Conservation (phyloP, 2,888 invertebrate genomes). For the Junonia oenone region DNA sequence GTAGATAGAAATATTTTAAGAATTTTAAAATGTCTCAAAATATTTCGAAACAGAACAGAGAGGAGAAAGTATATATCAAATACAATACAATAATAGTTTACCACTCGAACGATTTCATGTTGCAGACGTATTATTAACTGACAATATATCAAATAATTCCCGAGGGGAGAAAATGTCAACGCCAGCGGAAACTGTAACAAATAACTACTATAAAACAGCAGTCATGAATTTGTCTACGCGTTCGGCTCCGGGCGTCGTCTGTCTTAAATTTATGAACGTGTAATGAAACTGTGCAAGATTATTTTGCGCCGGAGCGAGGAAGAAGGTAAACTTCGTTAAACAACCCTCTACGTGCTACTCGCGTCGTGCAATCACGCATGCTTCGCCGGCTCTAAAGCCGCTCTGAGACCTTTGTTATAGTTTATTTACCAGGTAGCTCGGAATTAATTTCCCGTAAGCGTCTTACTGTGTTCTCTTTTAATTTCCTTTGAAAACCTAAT, state of each 20-base stretch:
- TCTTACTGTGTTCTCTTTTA: neutral
- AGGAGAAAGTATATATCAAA: neutral
- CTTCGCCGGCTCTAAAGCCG: constrained; percentile 9
- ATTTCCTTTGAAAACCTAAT: neutral
- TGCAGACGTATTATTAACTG: constrained; percentile 9
- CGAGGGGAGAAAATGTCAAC: constrained; percentile 12
- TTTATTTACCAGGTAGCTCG: constrained; percentile 12
- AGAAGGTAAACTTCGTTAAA: constrained; percentile 15
- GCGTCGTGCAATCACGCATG: constrained; percentile 16
- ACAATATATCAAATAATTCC: constrained; percentile 15
- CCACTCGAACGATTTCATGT: neutral
- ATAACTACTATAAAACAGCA: constrained; percentile 19
- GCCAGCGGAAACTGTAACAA: constrained; percentile 18
- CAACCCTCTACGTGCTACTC: constrained; percentile 13
- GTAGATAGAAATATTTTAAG: too few relatives aligned
- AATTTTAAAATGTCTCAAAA: too few relatives aligned
- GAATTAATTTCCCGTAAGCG: constrained; percentile 8
- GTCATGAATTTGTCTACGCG: constrained; percentile 19
- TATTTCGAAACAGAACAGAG: too few relatives aligned
- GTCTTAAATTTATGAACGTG: constrained; percentile 22
- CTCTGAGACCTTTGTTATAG: constrained; percentile 9
- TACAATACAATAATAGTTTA: neutral
- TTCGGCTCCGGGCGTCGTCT: constrained; percentile 18
- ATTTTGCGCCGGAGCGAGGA: constrained; percentile 8
- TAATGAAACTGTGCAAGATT: constrained; percentile 21